A percentile compares a stretch with the other conserved stretches of the same genome.
Evolutionary conservation across 2,888 invertebrate species (phyloP).

Genomic region (Clivina fossor): DNA sequence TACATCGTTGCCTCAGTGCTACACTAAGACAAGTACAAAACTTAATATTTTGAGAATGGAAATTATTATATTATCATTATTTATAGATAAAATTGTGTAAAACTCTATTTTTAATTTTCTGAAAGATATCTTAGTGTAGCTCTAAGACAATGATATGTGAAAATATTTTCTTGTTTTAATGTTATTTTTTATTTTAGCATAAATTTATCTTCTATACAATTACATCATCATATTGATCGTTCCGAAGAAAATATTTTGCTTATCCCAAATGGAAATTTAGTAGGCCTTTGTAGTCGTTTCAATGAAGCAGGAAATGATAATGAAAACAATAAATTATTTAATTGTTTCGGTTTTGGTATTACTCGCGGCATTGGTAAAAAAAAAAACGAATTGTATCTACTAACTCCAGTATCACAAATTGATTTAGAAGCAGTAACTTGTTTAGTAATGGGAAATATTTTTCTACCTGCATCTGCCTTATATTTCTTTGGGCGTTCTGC

Average conservation of each 20-base stretch:
- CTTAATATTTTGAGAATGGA: too few relatives aligned
- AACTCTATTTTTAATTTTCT: too few relatives aligned
- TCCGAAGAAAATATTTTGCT: conserved; percentile 52
- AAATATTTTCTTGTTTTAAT: conserved; percentile 14
- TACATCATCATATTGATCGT: conserved; percentile 41
- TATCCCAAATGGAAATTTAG: conserved; percentile 68
- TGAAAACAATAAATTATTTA: conserved; percentile 19
- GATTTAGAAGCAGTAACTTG: conserved; percentile 57
- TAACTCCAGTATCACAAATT: conserved; percentile 61
- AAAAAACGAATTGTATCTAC: conserved; percentile 61
- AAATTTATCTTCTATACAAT: conserved; percentile 55
- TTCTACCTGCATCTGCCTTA: conserved; percentile 50
- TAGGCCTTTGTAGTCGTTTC: conserved; percentile 59
- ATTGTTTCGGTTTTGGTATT: conserved; percentile 60
- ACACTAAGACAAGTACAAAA: too few relatives aligned
- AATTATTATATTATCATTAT: too few relatives aligned
- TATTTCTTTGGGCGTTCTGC: conserved; percentile 43
- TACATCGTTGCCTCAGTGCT: too few relatives aligned
- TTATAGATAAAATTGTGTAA: too few relatives aligned
- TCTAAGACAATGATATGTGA: too few relatives aligned
- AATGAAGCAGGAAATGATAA: conserved; percentile 21
- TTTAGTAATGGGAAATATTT: conserved; percentile 50
- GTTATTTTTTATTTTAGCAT: conserved; percentile 56
- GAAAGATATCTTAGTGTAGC: too few relatives aligned
- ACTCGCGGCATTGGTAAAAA: conserved; percentile 69